Evolutionary conservation across 2,113 vertebrate species (phyloP).

Genomic region (Varanus komodoensis): DNA sequence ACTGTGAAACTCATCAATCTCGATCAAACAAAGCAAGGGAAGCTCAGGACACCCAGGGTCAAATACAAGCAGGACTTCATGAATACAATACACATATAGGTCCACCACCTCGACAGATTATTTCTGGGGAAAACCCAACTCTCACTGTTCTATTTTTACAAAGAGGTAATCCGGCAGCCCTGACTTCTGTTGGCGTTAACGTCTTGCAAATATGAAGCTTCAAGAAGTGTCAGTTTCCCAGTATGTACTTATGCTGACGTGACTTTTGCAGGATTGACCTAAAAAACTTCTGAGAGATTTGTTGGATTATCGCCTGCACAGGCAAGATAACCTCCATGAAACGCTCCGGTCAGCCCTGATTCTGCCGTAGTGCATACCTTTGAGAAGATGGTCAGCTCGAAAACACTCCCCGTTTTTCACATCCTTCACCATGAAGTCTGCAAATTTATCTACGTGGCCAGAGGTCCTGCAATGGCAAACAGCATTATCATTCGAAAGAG

Average conservation of each 20-base stretch:
- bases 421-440: constrained; percentile 99
- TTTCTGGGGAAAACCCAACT: background rate
- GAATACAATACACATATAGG: background rate
- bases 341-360: background rate
- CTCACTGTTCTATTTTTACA: background rate
- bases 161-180: background rate
- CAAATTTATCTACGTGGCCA: constrained; percentile 98
- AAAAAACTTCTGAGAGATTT: too few species aligned
- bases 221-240: background rate
- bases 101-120: background rate
- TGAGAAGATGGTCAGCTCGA: constrained; percentile 95
- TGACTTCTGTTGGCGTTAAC: background rate
- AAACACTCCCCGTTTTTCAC: constrained; percentile 96
- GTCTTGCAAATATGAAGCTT: background rate
- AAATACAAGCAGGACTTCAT: background rate
- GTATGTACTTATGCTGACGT: background rate
- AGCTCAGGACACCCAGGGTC: background rate
- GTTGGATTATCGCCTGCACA: background rate
- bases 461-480: constrained; percentile 85
- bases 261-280: too few species aligned
- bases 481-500: background rate
- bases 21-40: background rate
- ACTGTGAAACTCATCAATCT: background rate
- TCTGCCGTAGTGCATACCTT: constrained; percentile 81
- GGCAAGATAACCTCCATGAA: background rate